Conservation (phyloP, 2,888 invertebrate genomes). For the Invenusta paracnida region DNA sequence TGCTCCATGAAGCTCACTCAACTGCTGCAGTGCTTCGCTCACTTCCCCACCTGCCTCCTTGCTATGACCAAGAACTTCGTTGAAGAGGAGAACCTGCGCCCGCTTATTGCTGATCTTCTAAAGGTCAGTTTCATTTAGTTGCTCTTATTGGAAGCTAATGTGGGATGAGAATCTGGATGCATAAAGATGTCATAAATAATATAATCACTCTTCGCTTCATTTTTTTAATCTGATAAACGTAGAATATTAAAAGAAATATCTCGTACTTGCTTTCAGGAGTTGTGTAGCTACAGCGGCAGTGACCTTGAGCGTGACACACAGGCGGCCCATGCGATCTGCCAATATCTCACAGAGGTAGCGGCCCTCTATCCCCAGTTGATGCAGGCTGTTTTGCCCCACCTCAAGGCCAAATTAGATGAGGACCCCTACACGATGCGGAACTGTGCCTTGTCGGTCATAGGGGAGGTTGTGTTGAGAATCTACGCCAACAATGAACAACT, state of each 20-base stretch:
- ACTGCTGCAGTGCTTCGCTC: conserved; percentile 73
- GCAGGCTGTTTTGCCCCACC: conserved; percentile 30
- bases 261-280: neutral
- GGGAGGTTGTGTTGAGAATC: conserved; percentile 65
- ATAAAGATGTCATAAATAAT: no score
- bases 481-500: conserved; percentile 66
- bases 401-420: conserved; percentile 37
- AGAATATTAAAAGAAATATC: no score
- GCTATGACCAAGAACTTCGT: conserved; percentile 18
- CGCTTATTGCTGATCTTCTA: conserved; percentile 39
- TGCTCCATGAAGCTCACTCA: conserved; percentile 63
- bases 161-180: no score
- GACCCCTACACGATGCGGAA: conserved; percentile 68
- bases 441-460: conserved; percentile 76
- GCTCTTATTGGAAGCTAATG: no score
- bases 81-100: conserved; percentile 35
- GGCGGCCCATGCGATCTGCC: conserved; percentile 29
- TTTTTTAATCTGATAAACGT: no score
- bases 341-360: conserved; percentile 30
- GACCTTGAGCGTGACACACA: conserved; percentile 37
- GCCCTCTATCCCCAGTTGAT: conserved; percentile 37
- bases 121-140: conserved; percentile 5
- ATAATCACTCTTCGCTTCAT: no score
- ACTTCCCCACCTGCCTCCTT: conserved; percentile 65
- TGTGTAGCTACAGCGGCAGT: conserved; percentile 4